A percentile compares a stretch with the other conserved stretches of the same genome.
Evolutionary conservation across 2,113 vertebrate genomes (phyloP).

Genomic region (Craseonycteris thonglongyai): DNA sequence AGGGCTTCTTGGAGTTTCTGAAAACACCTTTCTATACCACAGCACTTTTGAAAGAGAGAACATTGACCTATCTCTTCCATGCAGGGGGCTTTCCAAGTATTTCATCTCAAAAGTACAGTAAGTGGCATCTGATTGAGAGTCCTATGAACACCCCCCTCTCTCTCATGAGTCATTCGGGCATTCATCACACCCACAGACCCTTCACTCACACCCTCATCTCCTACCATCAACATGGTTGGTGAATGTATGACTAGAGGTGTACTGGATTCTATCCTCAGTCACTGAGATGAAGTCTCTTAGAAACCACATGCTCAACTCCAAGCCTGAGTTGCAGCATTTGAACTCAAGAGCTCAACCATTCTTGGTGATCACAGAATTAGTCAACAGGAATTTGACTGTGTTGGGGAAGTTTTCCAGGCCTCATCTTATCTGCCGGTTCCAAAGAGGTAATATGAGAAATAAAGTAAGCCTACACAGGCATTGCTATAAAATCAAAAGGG

Average conservation of each 20-base stretch:
- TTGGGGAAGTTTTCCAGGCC: neutral
- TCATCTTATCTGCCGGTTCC: constrained; percentile 23
- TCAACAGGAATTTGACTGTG: neutral
- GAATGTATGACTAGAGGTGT: neutral
- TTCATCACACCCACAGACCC: neutral
- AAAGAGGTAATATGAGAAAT: neutral
- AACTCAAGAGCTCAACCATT: neutral
- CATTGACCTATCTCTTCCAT: neutral
- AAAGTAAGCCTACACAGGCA: neutral
- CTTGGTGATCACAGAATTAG: constrained; percentile 5
- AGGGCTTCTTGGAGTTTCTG: neutral
- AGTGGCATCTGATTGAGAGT: neutral
- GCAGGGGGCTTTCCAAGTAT: neutral
- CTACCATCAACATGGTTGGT: neutral
- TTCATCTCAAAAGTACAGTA: neutral
- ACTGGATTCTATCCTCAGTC: neutral
- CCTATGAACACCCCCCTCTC: neutral
- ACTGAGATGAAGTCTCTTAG: neutral
- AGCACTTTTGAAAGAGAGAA: neutral
- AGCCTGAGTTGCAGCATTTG: neutral
- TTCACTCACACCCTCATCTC: neutral
- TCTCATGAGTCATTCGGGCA: neutral
- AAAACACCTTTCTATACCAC: neutral
- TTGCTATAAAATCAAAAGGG: constrained; percentile 8
- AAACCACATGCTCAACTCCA: neutral